Conservation (phyloP, 2,113 vertebrate genomes). For the Paralichthys olivaceus region DNA sequence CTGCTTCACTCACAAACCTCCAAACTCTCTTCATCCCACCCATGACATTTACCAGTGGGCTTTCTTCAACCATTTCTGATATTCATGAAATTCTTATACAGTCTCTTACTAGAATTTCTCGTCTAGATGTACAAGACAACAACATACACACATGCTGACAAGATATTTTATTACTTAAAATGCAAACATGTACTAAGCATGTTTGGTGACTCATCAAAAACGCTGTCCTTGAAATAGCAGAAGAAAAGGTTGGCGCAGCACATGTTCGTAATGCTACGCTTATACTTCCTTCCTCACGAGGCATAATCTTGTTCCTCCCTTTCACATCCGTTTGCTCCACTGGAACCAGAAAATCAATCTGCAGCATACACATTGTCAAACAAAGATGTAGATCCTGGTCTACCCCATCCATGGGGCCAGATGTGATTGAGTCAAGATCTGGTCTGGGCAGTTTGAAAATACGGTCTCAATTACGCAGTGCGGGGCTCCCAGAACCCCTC, state of each 20-base stretch:
- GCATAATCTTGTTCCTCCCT: constrained; percentile 42
- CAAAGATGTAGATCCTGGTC: constrained; percentile 64
- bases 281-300: constrained; percentile 42
- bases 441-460: constrained; percentile 72
- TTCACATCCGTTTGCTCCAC: constrained; percentile 55
- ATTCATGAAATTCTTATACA: constrained; percentile 9
- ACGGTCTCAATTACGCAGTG: constrained; percentile 69
- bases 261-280: constrained; percentile 51
- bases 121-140: background rate
- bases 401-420: constrained; percentile 60
- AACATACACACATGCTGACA: no score
- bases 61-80: constrained; percentile 2
- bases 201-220: background rate
- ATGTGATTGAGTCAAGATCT: constrained; percentile 74
- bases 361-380: constrained; percentile 60
- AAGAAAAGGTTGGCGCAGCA: constrained; percentile 23
- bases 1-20: constrained; percentile 1
- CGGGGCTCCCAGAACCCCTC: constrained; percentile 40
- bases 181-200: background rate
- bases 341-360: constrained; percentile 69
- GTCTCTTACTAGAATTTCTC: background rate
- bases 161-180: background rate
- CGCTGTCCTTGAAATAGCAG: background rate
- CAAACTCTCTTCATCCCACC: constrained; percentile 11
- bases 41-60: constrained; percentile 34